Evolutionary conservation across 2,797 vertebrate genomes (phyloP), one percentile per base, ranked within the genome.

Genomic region (Muraenolepis orangiensis): DNA sequence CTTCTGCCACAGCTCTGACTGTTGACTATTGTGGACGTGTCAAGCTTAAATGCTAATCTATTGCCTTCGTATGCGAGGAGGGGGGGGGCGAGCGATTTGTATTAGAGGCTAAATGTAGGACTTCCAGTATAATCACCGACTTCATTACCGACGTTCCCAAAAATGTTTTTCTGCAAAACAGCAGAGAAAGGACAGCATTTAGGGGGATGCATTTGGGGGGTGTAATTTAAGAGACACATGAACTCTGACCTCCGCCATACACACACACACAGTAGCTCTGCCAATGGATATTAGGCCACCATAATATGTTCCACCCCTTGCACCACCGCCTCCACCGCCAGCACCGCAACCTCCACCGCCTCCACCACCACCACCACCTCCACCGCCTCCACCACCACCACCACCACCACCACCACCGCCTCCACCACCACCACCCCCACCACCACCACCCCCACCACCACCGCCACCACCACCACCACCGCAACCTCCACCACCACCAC

Each of bases 31-130:
- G 86, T 90, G 30, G 57, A 64, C 51, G 72, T 74, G 70, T 75
- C 73, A 68, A 66, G 83, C 78, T 79, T 76, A 76, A 75, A 79
- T 80, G 76, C 31, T 81, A 73, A 81, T 81, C 71, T 8, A 3
- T 64, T 77, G 78, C 77, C 81, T 87, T 85, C 86, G 86, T 81
- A 81, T 80, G 84, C 72, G n/a, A n/a, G n/a, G n/a, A n/a, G n/a
- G n/a, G n/a, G n/a, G n/a, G n/a, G n/a, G n/a, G n/a, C n/a, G n/a
- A 69, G 81, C 71, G 81, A 84, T 88, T 20, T 88, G 30, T 51
- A 82, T 79, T 71, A 70, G 29, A 77, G 69, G 26, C 61, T 18
- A 76, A 85, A 84, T 86, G 78, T 81, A 70, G 81, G 30, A 28
- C 31, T 14, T 71, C 16, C 26, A 7, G 42, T 40, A 51, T 67